These are phyloP conservation scores for Erynnis tages DNA, from an alignment of 2,888 invertebrate genomes.

Conservation along the genomic window DNA sequence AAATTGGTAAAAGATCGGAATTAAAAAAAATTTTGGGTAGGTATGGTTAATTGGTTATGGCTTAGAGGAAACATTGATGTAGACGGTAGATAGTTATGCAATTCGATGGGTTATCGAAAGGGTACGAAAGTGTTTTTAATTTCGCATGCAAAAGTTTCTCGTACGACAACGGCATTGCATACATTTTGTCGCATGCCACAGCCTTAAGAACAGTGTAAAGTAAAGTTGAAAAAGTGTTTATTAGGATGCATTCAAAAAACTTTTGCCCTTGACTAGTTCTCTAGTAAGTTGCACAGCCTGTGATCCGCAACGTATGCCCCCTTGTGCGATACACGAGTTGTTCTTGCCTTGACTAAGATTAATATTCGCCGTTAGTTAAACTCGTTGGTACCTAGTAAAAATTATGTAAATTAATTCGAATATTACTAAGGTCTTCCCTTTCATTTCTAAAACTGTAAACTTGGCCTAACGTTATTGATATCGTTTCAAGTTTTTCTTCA, in stretches of 20 bases:
- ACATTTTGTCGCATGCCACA: no score
- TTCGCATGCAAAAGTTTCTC: no score
- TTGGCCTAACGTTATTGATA: conserved; percentile 4
- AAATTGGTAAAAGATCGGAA: no score
- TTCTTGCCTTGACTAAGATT: conserved; percentile 53
- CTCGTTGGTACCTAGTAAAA: conserved; percentile 2
- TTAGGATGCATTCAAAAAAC: no score
- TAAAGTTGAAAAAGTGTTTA: no score
- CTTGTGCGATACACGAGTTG: conserved; percentile 27
- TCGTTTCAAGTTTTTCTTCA: not conserved
- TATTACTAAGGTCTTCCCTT: not conserved
- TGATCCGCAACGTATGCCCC: not conserved
- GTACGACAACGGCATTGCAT: no score
- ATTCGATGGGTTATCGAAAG: not conserved
- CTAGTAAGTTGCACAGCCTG: not conserved
- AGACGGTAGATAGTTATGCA: conserved; percentile 1
- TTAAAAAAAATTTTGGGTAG: conserved; percentile 8
- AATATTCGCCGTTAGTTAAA: conserved; percentile 33
- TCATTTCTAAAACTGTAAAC: not conserved
- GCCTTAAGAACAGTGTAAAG: no score
- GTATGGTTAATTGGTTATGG: no score
- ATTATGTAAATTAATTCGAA: not conserved
- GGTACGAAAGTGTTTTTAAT: not conserved
- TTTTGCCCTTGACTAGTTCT: no score
- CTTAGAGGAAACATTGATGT: conserved; percentile 24